A percentile compares a stretch with the other conserved stretches of the same genome.
Conservation (phyloP, 35 echinoderm and acorn worm genomes). For the Strongylocentrotus purpuratus region DNA sequence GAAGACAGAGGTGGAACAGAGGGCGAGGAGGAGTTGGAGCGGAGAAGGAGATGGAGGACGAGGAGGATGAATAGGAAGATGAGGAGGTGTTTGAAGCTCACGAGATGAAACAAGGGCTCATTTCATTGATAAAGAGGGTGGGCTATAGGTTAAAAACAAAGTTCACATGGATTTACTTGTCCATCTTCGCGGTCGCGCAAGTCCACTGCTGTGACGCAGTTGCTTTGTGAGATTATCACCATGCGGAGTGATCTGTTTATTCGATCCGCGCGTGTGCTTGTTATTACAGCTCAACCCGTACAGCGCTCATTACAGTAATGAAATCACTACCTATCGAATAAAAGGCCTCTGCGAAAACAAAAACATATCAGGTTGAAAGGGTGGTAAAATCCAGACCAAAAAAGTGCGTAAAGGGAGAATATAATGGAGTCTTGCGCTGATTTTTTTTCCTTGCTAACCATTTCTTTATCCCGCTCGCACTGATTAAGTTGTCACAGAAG, state of each 20-base stretch:
- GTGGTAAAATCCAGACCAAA: neutral
- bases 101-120: no score
- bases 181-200: neutral
- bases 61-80: no score
- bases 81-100: no score
- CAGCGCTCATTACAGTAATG: conserved; percentile 28
- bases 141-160: neutral
- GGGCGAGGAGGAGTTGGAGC: neutral
- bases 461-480: neutral
- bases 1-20: neutral
- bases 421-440: neutral
- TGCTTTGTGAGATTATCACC: neutral
- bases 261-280: neutral
- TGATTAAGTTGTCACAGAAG: conserved; percentile 4
- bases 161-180: neutral
- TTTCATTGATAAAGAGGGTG: no score
- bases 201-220: neutral
- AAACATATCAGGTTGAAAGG: neutral
- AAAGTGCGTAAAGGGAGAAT: neutral
- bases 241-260: neutral
- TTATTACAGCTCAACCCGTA: neutral
- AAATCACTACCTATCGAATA: neutral
- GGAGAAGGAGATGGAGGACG: no score
- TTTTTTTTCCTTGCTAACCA: neutral
- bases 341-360: neutral